These are phyloP conservation scores for Halictus quadricinctus DNA, from an alignment of 2,888 invertebrate species.

Conservation along the genomic window DNA sequence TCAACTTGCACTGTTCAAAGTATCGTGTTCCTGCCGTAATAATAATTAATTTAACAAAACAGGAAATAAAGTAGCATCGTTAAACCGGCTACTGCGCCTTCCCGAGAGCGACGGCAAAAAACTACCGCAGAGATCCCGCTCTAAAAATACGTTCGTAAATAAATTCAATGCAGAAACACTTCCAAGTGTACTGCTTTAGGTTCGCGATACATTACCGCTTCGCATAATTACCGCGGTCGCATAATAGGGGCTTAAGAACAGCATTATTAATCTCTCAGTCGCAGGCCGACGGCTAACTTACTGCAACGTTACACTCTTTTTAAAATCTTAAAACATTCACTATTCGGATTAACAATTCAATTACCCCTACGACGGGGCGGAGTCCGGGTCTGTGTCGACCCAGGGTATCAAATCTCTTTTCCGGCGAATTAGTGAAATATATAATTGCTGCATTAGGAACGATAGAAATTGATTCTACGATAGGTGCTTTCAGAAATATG, in stretches of 20 bases:
- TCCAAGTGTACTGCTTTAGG: background rate
- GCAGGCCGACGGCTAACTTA: conserved; percentile 34
- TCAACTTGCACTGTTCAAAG: background rate
- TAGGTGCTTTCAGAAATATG: background rate
- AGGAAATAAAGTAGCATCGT: background rate
- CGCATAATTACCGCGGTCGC: background rate
- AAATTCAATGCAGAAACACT: background rate
- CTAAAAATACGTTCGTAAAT: background rate
- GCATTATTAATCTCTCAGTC: background rate
- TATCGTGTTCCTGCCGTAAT: background rate
- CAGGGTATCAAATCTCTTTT: background rate
- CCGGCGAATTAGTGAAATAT: background rate
- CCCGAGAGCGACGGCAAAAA: conserved; percentile 1
- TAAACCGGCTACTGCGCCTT: background rate
- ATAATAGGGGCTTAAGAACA: background rate
- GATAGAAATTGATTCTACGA: background rate
- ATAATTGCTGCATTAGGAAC: background rate
- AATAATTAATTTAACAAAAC: background rate
- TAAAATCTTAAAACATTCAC: background rate
- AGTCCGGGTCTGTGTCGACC: background rate
- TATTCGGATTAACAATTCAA: too few species aligned
- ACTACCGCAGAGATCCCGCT: background rate
- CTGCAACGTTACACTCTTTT: background rate
- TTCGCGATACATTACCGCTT: background rate
- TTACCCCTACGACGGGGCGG: background rate